Base-by-base conservation (phyloP, 2,888 invertebrate species). In the Barypeithes pellucidus region DNA sequence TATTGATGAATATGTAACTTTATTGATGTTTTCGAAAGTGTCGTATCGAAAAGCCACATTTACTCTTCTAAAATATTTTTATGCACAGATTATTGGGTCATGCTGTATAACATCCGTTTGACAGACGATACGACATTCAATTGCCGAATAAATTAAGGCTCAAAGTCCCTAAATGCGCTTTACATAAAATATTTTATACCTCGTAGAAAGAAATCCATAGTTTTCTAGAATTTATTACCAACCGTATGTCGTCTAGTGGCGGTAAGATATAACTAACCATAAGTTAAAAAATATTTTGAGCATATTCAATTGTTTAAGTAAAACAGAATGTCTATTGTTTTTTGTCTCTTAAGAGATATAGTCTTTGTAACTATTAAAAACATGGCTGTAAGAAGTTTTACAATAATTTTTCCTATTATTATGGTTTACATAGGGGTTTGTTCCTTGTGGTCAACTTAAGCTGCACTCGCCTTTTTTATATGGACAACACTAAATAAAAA, bases 161-260 rank as follows among this genome's bases (percentile, higher is more conserved):
- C 81, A 80, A 81, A 81, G 80, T 79, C 79, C 80, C 80, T 78
- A 76, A 82, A 77, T 75, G 79, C 76, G 83, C 82, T 84, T 85
- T 81, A 83, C 81, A 83, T 61, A 39, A 67, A 84, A 84, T 85
- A 85, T 85, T 85, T 85, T 85, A 84, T 85, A 85, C 83, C 85
- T 84, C 82, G 50, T 85, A 85, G 85, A 80, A 80, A 83, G 80
- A 84, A 82, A 81, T 57, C 82, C 79, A 85, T 86, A 86, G 85
- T 86, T 86, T 86, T 86, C 85, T 86, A 85, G 85, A 85, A 85
- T 85, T 85, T 86, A 84, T 85, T 84, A 84, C 41, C 73, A 78
- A 83, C 54, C 83, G 79, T 82, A 82, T 81, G 80, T 75, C 77
- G 76, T 39, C 52, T 50, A 16, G 45, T 50, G 33, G 39, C 36